Base-by-base conservation (phyloP, 2,797 vertebrate species). In the Cheirogaleus major region DNA sequence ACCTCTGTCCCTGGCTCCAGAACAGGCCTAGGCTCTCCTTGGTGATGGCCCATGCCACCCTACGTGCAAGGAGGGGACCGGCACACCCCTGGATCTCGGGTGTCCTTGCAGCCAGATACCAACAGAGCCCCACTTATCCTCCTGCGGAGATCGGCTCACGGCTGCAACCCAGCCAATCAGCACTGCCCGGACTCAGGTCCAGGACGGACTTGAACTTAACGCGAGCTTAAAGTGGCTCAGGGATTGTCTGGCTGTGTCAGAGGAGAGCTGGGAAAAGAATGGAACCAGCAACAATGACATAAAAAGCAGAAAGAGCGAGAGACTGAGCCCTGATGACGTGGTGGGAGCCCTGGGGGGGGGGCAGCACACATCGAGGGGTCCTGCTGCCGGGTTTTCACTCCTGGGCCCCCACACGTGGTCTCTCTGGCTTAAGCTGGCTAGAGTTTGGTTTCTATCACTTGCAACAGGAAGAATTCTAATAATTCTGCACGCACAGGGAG, bases 401-500 rank as follows among this genome's bases (percentile, higher is more conserved):
- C 30, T 18, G 52, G 35, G 23, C 9, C 17, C 13, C 41, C 43
- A 17, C 6, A 17, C 30, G 4, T 13, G 17, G 27, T 32, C 45
- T 9, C 20, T 6, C 5, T 13, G 35, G 35, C 45, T 32, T 30
- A 23, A 35, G n/a, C 43, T 9, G 4, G 22, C 27, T 41, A 30
- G 8, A 43, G 30, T 65, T n/a, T 87, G 14, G 17, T 11, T 73
- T 25, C 67, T 22, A 1, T 65, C 67, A 2, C 11, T 25, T 2
- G 17, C 4, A 23, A 7, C 27, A 5, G 38, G 32, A 45, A 59
- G 50, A 48, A 22, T 55, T 43, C 38, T 3, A 7, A 32, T 45
- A 30, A 55, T 17, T 32, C n/a, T n/a, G 2, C 63, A 20, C 7
- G 0, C 0, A 9, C 7, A 38, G 82, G n/a, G 17, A 50, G 18